Conservation (phyloP, 2,888 invertebrate species). For the Geotrupes spiniger region DNA sequence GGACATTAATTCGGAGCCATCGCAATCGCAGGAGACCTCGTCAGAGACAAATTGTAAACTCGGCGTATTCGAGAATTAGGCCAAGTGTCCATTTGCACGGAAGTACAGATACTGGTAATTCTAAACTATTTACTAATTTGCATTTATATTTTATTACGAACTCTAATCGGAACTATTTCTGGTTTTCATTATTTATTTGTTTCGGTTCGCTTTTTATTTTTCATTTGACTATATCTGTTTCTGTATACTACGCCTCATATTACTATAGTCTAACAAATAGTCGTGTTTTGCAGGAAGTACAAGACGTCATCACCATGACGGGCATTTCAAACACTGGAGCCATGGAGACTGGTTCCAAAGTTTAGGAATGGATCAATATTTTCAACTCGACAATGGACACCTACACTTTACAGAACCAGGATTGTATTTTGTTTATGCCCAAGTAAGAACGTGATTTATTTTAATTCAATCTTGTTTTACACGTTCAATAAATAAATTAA, state of each 20-base stretch:
- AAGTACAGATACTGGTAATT: neutral
- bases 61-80: slow-evolving; percentile 46
- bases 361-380: slow-evolving; percentile 60
- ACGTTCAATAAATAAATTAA: too few species aligned
- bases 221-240: too few species aligned
- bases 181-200: too few species aligned
- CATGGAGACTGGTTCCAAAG: slow-evolving; percentile 61
- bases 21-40: slow-evolving; percentile 26
- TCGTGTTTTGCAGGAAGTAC: slow-evolving; percentile 58
- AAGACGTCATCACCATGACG: slow-evolving; percentile 60
- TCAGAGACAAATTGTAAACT: slow-evolving; percentile 25
- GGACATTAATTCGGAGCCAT: slow-evolving; percentile 15
- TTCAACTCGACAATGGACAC: slow-evolving; percentile 59
- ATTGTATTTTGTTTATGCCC: slow-evolving; percentile 74
- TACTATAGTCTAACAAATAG: slow-evolving; percentile 8
- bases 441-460: slow-evolving; percentile 48
- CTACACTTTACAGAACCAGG: slow-evolving; percentile 69
- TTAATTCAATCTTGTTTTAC: neutral
- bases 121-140: neutral
- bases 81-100: slow-evolving; percentile 31
- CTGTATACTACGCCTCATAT: too few species aligned
- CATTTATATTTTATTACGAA: slow-evolving; percentile 30
- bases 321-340: slow-evolving; percentile 66
- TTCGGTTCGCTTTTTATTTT: too few species aligned
- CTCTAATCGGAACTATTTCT: too few species aligned